A percentile compares a stretch with the other conserved stretches of the same genome.
Conservation (phyloP, 2,888 invertebrate species). For the Allolobophora icterica region DNA sequence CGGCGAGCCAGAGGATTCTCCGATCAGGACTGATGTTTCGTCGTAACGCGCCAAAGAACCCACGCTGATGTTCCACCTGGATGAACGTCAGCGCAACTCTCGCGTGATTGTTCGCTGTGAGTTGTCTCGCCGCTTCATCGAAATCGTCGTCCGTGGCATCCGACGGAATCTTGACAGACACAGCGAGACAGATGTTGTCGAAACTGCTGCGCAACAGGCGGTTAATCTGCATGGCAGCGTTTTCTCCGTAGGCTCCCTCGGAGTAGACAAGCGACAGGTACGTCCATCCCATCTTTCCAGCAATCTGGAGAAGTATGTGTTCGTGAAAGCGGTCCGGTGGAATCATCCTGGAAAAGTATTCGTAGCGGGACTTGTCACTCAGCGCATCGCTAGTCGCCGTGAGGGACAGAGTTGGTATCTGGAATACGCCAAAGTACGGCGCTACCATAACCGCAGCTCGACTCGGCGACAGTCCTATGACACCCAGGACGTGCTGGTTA, state of each 20-base stretch:
- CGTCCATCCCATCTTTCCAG: slow-evolving; percentile 72
- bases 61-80: not conserved
- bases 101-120: not conserved
- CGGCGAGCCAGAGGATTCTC: slow-evolving; percentile 32
- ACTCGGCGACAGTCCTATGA: slow-evolving; percentile 40
- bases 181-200: slow-evolving; percentile 35
- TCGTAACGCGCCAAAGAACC: slow-evolving; percentile 7
- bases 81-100: slow-evolving; percentile 37
- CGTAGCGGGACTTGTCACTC: slow-evolving; percentile 54
- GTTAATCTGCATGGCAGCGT: slow-evolving; percentile 49
- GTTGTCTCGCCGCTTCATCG: not conserved
- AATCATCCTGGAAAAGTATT: slow-evolving; percentile 55
- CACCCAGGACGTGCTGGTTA: slow-evolving; percentile 33
- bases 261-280: slow-evolving; percentile 78
- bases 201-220: not conserved
- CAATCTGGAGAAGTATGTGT: slow-evolving; percentile 51
- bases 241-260: slow-evolving; percentile 68
- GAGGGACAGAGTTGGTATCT: slow-evolving; percentile 68
- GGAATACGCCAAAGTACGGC: slow-evolving; percentile 62
- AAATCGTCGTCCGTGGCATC: slow-evolving; percentile 30
- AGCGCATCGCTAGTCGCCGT: slow-evolving; percentile 55
- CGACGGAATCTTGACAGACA: not conserved
- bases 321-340: slow-evolving; percentile 55
- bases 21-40: not conserved
- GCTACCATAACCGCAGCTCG: slow-evolving; percentile 36